phyloP scores from a whole-genome alignment of 2,797 vertebrate species.

The Rhabdophis nuchalis region DNA sequence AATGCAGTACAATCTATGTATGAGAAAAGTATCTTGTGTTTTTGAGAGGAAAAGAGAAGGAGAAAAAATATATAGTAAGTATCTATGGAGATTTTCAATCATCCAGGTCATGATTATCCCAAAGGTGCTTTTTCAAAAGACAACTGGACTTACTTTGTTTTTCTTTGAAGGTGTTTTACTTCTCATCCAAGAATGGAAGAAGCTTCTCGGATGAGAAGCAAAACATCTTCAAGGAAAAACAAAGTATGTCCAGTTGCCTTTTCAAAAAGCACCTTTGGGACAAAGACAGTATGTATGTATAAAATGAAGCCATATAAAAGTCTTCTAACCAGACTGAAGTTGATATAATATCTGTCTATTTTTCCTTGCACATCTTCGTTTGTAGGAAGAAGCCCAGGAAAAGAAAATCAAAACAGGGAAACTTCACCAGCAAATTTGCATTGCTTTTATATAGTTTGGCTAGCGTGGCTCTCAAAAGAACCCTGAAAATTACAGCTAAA shows the following conservation, averaged over 20 bases:
- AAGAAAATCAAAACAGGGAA: constrained; percentile 18
- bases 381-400: constrained; percentile 11
- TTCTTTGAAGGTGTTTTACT: not conserved
- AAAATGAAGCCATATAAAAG: constrained; percentile 45
- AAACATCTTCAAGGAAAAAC: no score
- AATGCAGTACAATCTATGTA: constrained; percentile 2
- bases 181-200: not conserved
- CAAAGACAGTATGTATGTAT: constrained; percentile 53
- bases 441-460: not conserved
- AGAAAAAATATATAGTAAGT: constrained; percentile 23
- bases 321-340: constrained; percentile 24
- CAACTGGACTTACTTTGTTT: not conserved
- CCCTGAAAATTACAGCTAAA: not conserved
- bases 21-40: not conserved
- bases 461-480: not conserved
- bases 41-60: not conserved
- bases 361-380: constrained; percentile 32
- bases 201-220: not conserved
- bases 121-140: not conserved
- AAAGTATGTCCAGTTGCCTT: no score
- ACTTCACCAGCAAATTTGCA: not conserved
- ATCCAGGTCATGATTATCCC: not conserved
- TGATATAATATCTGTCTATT: constrained; percentile 37
- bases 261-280: not conserved
- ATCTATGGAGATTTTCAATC: not conserved